A percentile compares a stretch with the other conserved stretches of the same genome.
These are phyloP conservation scores for Catajapyx aquilonaris DNA, from an alignment of 1,140 invertebrate species.

Conservation along the genomic window DNA sequence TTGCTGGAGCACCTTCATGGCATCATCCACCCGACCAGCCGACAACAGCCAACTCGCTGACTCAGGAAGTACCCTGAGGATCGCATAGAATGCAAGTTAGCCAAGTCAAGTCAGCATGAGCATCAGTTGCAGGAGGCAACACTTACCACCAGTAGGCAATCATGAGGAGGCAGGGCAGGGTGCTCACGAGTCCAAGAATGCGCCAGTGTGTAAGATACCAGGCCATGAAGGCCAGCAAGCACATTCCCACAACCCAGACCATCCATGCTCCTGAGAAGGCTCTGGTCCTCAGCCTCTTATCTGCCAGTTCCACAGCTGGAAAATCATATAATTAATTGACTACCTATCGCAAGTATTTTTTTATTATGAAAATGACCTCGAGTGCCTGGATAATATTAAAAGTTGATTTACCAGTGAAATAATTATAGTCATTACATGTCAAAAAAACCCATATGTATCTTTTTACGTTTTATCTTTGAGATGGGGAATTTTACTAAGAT, in stretches of 20 bases:
- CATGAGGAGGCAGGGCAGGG: neutral
- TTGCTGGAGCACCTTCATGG: neutral
- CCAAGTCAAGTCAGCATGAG: too few species aligned
- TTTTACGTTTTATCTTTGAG: too few species aligned
- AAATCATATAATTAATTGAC: too few species aligned
- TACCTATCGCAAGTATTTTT: too few species aligned
- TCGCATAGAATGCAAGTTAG: too few species aligned
- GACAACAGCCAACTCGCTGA: neutral
- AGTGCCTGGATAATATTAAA: too few species aligned
- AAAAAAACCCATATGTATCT: too few species aligned
- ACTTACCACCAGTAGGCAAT: neutral
- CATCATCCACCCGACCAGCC: neutral
- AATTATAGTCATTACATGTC: too few species aligned
- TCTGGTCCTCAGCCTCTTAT: neutral
- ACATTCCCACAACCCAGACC: neutral
- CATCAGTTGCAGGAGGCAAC: too few species aligned
- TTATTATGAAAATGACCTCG: too few species aligned
- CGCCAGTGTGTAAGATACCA: neutral
- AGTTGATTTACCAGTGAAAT: too few species aligned
- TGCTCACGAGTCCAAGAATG: neutral
- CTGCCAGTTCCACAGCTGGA: neutral
- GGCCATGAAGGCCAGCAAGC: neutral
- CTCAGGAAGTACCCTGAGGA: neutral
- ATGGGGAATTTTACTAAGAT: too few species aligned
- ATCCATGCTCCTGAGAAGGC: neutral